These are phyloP conservation scores for Hemicordylus capensis DNA, from an alignment of 2,113 vertebrate genomes.

Conservation along the genomic window DNA sequence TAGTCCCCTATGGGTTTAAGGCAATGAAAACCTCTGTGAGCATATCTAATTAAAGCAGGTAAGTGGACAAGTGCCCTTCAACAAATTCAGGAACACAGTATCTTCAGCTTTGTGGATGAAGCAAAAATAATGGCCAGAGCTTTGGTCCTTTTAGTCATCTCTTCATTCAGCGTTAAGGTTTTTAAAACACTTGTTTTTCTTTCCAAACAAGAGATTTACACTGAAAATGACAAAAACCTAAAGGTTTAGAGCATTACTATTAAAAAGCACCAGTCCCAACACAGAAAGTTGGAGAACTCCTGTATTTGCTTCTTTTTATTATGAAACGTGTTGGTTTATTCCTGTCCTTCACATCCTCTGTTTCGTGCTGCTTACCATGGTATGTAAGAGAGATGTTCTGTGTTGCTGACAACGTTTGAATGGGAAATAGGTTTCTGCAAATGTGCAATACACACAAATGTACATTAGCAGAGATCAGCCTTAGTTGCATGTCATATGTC, in stretches of 20 bases:
- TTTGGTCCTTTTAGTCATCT: conserved; percentile 8
- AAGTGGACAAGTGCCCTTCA: conserved; percentile 31
- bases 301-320: not conserved
- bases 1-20: conserved; percentile 10
- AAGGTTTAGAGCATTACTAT: not conserved
- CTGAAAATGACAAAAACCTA: not conserved
- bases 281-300: not conserved
- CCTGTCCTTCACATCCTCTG: no score
- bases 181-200: not conserved
- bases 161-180: conserved; percentile 18
- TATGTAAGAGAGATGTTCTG: not conserved
- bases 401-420: not conserved
- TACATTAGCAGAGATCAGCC: not conserved
- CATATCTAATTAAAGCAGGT: conserved; percentile 15
- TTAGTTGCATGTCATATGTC: not conserved
- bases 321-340: not conserved
- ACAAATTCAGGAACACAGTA: not conserved
- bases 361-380: not conserved
- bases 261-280: not conserved
- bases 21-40: conserved; percentile 18
- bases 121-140: conserved; percentile 50
- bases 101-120: conserved; percentile 34
- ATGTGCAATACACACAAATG: not conserved
- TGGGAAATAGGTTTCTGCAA: not conserved
- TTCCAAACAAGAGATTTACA: not conserved